Evolutionary conservation across 37 sponge, comb jelly and placozoan species (phyloP).

Genomic region (Cliona cf. orientalis): DNA sequence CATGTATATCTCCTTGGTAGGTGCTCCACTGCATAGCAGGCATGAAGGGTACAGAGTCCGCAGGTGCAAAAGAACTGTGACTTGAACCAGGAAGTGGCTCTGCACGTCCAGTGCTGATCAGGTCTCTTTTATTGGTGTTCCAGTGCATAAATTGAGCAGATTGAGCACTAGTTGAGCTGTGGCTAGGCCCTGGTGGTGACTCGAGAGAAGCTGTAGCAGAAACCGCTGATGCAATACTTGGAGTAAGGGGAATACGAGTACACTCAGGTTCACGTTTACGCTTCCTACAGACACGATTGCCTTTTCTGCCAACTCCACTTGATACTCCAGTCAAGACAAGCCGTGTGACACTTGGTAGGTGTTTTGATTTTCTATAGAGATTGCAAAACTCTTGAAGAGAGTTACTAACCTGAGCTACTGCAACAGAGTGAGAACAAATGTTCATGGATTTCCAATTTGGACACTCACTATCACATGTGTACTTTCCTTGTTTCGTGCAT

Average conservation of each 20-base stretch:
- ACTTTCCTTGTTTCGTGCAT: conserved; percentile 9
- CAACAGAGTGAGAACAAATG: conserved; percentile 33
- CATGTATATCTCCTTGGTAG: background rate
- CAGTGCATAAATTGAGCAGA: no score
- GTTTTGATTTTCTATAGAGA: background rate
- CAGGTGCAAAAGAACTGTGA: background rate
- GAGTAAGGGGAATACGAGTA: background rate
- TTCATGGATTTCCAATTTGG: conserved; percentile 16
- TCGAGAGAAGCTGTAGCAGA: background rate
- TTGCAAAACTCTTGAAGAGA: conserved; percentile 2
- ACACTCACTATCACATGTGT: conserved; percentile 36
- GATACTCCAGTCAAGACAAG: background rate
- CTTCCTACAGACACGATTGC: background rate
- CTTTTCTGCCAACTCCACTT: conserved; percentile 15
- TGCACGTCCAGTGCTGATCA: background rate
- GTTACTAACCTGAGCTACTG: conserved; percentile 1
- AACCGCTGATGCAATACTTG: background rate
- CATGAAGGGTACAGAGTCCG: background rate
- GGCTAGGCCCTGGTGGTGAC: background rate
- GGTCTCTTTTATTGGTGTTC: no score
- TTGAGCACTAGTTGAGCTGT: no score
- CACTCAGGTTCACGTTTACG: background rate
- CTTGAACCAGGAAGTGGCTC: background rate
- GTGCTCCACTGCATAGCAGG: background rate
- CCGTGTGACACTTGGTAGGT: background rate